A percentile compares a stretch with the other conserved stretches of the same genome.
Evolutionary conservation across 2,113 vertebrate species (phyloP).

Genomic region (Bos javanicus): DNA sequence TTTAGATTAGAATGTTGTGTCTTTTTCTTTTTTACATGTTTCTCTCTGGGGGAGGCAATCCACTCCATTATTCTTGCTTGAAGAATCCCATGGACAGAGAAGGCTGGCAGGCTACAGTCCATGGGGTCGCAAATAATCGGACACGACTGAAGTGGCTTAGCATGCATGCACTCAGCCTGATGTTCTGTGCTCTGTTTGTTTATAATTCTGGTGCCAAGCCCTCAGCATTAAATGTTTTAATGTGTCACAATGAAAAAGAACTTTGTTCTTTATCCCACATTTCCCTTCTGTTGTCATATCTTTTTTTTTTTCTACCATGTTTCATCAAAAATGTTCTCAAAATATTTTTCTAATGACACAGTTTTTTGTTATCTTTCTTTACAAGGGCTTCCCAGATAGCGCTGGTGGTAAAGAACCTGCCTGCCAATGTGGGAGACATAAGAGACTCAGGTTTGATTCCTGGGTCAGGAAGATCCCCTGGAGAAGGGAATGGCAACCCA

Average conservation of each 20-base stretch:
- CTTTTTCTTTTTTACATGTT: not conserved
- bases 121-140: accelerated
- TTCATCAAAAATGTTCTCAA: not conserved
- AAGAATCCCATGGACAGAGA: not conserved
- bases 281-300: not conserved
- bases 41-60: not conserved
- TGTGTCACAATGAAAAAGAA: not conserved
- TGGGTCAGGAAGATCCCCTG: not conserved
- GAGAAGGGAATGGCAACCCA: not conserved
- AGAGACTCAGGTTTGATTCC: not conserved
- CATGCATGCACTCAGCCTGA: not conserved
- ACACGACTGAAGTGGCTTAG: not conserved
- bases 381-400: not conserved
- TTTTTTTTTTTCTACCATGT: not conserved
- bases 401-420: not conserved
- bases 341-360: not conserved
- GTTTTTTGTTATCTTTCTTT: not conserved
- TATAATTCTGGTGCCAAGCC: not conserved
- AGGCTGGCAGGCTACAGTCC: not conserved
- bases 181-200: not conserved
- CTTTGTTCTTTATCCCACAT: not conserved
- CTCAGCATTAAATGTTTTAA: not conserved
- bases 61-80: not conserved
- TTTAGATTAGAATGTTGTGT: not conserved
- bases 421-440: not conserved